Base-by-base conservation (phyloP, 2,113 vertebrate genomes). In the Mustelus asterias region DNA sequence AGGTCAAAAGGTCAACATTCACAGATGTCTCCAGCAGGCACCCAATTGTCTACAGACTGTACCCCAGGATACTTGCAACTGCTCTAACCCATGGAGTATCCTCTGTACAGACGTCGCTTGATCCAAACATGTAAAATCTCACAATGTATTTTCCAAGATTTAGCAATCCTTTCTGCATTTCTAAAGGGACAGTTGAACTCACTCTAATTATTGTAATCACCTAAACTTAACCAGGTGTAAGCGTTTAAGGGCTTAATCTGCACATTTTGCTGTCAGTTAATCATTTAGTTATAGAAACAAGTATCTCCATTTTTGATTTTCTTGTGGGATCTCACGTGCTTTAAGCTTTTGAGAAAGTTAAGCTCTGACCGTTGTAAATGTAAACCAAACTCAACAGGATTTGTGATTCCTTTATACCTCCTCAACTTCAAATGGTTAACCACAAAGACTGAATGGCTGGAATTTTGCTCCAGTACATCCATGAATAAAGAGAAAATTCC, bases 1-100 rank as follows among this genome's bases (percentile, higher is more conserved):
- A 97, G 98, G 98, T 99, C 97, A 97, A 97, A 97, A 98, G 98
- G 98, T 98, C 98, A 98, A 96, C 97, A 98, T 98, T 98, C 98
- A 97, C 98, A 98, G 98, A 98, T 98, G 97, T 98, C 98, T 98
- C 98, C 98, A 98, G 98, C 98, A 98, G 98, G 99, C 98, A 98
- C 98, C 97, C 96, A 44, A 97, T 98, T 98, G 98, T 99, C 98
- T 98, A 98, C 98, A 98, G 98, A 98, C 97, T 98, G 97, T 97
- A 97, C 98, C 98, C 97, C 97, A 97, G 97, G 96, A 98, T 98
- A 97, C 97, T 96, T 97, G 97, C 97, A 98, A 97, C 97, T 95
- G 88, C 97, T 96, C 96, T 97, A 97, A 98, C 98, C 98, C 98
- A 98, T 98, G 98, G 97, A 96, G 96, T 96, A 97, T 97, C 97